A percentile compares a stretch with the other conserved stretches of the same genome.
Evolutionary conservation across 2,113 vertebrate species (phyloP).

Genomic region (Chionomys nivalis): DNA sequence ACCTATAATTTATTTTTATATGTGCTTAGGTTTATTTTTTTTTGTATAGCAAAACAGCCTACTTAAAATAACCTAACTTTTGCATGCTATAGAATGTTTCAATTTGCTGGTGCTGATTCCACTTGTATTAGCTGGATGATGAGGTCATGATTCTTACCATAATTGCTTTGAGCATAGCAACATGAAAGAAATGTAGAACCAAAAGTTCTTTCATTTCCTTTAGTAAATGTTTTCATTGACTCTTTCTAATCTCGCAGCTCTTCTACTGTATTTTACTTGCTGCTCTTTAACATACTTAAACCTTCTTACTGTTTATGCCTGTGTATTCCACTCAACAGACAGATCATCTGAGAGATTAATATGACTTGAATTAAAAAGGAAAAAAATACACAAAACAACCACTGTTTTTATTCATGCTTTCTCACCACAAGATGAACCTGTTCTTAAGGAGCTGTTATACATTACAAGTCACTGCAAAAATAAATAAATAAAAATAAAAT

Average conservation of each 20-base stretch:
- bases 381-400: not conserved
- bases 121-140: not conserved
- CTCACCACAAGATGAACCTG: slow-evolving; percentile 11
- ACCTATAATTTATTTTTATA: not conserved
- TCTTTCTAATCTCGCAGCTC: not conserved
- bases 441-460: not conserved
- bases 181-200: not conserved
- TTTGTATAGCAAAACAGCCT: not conserved
- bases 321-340: not conserved
- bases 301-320: not conserved
- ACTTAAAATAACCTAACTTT: not conserved
- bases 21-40: not conserved
- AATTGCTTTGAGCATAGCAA: not conserved
- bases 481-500: too few species aligned
- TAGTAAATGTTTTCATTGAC: not conserved
- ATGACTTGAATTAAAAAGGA: slow-evolving; percentile 15
- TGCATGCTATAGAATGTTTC: not conserved
- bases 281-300: slow-evolving; percentile 35
- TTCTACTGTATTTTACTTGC: not conserved
- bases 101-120: not conserved
- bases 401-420: not conserved
- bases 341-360: not conserved
- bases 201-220: not conserved
- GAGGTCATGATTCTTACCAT: not conserved
- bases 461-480: not conserved